These are phyloP conservation scores for Pseudochirops cupreus DNA, from an alignment of 2,797 vertebrate species.

Conservation along the genomic window DNA sequence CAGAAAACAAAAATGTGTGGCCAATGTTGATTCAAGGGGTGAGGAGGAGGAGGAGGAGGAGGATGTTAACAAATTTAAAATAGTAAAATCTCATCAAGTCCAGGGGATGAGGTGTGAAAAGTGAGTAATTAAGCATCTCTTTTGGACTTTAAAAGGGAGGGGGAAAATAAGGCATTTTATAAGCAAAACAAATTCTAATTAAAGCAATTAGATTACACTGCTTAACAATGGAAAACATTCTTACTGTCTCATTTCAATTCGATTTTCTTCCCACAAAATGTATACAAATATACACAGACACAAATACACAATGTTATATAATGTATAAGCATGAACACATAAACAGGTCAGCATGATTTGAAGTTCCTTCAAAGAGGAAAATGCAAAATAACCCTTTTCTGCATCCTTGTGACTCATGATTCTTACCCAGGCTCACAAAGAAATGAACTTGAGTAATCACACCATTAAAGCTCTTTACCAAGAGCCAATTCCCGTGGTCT, in stretches of 20 bases:
- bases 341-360: conserved; percentile 76
- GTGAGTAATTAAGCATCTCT: conserved; percentile 34
- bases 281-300: conserved; percentile 43
- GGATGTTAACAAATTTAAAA: conserved; percentile 77
- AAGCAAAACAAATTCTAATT: conserved; percentile 60
- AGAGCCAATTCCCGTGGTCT: conserved; percentile 90
- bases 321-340: conserved; percentile 24
- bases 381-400: conserved; percentile 82
- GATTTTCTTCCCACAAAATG: conserved; percentile 34
- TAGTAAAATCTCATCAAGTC: conserved; percentile 79
- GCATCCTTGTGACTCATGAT: conserved; percentile 79
- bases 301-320: neutral
- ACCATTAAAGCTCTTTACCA: conserved; percentile 93
- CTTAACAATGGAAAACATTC: conserved; percentile 24
- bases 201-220: conserved; percentile 32
- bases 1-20: conserved; percentile 76
- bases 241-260: conserved; percentile 46
- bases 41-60: conserved; percentile 62
- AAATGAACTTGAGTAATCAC: conserved; percentile 94
- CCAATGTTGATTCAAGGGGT: conserved; percentile 59
- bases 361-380: conserved; percentile 80
- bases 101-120: conserved; percentile 60
- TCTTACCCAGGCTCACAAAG: conserved; percentile 84
- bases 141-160: conserved; percentile 48
- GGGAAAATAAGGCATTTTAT: conserved; percentile 35